Evolutionary conservation across 2,113 vertebrate species (phyloP).

Genomic region (Forbesichthys papilliferus): DNA sequence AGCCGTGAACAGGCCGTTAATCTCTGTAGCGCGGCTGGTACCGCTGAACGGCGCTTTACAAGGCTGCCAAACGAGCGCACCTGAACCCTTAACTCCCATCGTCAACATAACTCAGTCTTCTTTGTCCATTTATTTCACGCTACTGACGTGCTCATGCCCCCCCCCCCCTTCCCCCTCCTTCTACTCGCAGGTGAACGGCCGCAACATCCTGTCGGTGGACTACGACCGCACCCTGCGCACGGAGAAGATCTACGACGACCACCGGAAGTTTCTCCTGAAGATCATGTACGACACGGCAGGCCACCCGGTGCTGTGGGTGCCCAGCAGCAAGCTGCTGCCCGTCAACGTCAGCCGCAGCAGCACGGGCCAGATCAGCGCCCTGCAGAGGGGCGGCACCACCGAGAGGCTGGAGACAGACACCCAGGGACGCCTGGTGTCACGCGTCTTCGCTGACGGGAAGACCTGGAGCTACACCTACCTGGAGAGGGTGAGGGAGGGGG

Average conservation of each 20-base stretch:
- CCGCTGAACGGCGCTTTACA: slow-evolving; percentile 71
- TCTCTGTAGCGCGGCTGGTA: slow-evolving; percentile 79
- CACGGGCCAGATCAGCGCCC: slow-evolving; percentile 90
- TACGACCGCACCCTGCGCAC: slow-evolving; percentile 96
- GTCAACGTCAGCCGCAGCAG: slow-evolving; percentile 94
- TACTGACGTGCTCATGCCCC: not conserved
- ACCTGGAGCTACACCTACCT: slow-evolving; percentile 98
- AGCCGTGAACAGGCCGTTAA: slow-evolving; percentile 75
- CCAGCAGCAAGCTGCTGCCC: slow-evolving; percentile 95
- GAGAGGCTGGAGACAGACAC: slow-evolving; percentile 91
- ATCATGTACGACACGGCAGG: slow-evolving; percentile 92
- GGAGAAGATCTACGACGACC: slow-evolving; percentile 99
- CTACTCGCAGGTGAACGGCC: slow-evolving; percentile 89
- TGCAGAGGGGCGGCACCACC: slow-evolving; percentile 90
- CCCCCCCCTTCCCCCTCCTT: not conserved
- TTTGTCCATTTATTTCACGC: slow-evolving; percentile 53
- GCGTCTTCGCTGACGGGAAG: slow-evolving; percentile 95
- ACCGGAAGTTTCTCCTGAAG: slow-evolving; percentile 96
- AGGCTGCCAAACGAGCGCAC: slow-evolving; percentile 57
- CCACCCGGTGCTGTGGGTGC: slow-evolving; percentile 94
- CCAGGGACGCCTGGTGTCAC: slow-evolving; percentile 90
- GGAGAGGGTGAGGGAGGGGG: slow-evolving; percentile 84
- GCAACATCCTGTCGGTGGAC: slow-evolving; percentile 97
- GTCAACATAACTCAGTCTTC: slow-evolving; percentile 18
- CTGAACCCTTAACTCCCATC: slow-evolving; percentile 7